A percentile compares a stretch with the other conserved stretches of the same genome.
Evolutionary conservation across 2,888 invertebrate genomes (phyloP).

Genomic region (Drosophila prolongata): DNA sequence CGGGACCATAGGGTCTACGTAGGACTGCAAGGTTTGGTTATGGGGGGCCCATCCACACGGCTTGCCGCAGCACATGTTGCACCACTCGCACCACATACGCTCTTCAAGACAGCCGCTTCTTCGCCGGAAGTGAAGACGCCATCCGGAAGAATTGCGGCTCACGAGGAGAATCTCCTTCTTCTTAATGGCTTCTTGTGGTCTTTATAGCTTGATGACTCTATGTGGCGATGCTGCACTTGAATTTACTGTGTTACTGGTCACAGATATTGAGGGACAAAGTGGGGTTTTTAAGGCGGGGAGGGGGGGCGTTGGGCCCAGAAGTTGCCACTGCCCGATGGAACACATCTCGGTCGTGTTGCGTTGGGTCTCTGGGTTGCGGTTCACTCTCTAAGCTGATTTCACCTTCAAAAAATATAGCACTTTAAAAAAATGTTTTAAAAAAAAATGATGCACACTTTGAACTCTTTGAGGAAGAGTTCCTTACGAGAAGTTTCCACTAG

Average conservation of each 20-base stretch:
- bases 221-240: constrained; percentile 10
- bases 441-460: constrained; percentile 1
- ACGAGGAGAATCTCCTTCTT: constrained; percentile 1
- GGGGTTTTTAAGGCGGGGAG: background rate
- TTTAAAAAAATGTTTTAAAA: background rate
- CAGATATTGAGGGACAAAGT: background rate
- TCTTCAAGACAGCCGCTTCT: constrained; percentile 6
- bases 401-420: constrained; percentile 15
- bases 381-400: constrained; percentile 9
- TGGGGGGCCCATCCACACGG: constrained; percentile 14
- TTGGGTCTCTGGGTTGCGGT: background rate
- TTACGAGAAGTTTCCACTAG: constrained; percentile 14
- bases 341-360: constrained; percentile 5
- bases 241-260: constrained; percentile 12
- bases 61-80: constrained; percentile 22
- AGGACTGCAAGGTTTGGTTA: constrained; percentile 18
- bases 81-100: constrained; percentile 18
- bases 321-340: constrained; percentile 16
- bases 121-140: constrained; percentile 4
- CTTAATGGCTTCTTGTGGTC: background rate
- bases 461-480: background rate
- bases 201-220: constrained; percentile 15
- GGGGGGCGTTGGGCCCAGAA: constrained; percentile 3
- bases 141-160: constrained; percentile 4
- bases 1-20: constrained; percentile 6